phyloP scores from a whole-genome alignment of 2,888 invertebrate genomes.

The Mactromeris polynyma region DNA sequence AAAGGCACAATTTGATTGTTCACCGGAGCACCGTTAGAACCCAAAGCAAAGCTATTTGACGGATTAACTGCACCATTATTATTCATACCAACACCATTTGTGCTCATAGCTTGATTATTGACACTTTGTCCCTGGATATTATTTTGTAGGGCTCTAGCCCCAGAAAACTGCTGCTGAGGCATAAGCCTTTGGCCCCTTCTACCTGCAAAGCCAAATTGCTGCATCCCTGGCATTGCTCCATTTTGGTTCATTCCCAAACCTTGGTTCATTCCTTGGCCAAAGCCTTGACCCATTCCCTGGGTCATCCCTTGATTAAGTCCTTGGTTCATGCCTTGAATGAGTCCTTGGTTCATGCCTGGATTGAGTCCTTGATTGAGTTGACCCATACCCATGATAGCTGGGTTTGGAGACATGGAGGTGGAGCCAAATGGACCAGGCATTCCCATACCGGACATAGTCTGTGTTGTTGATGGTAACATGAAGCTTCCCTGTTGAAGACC shows the following conservation, averaged over 20 bases:
- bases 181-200: neutral
- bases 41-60: slow-evolving; percentile 51
- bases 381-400: slow-evolving; percentile 33
- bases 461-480: slow-evolving; percentile 37
- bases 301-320: neutral
- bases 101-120: slow-evolving; percentile 27
- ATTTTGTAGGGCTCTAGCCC: neutral
- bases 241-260: neutral
- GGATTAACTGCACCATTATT: neutral
- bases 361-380: slow-evolving; percentile 29
- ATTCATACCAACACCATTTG: slow-evolving; percentile 4
- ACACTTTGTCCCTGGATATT: slow-evolving; percentile 16
- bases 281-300: neutral
- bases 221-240: slow-evolving; percentile 5
- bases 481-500: slow-evolving; percentile 15
- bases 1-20: slow-evolving; percentile 27
- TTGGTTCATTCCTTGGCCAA: slow-evolving; percentile 2
- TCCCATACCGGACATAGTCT: slow-evolving; percentile 23
- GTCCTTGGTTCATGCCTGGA: neutral
- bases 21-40: slow-evolving; percentile 29
- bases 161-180: slow-evolving; percentile 2
- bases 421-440: slow-evolving; percentile 35
- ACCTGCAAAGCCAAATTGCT: neutral
- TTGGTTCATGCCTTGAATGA: slow-evolving; percentile 16
- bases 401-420: slow-evolving; percentile 31